Base-by-base conservation (phyloP, 1,140 invertebrate genomes). In the Heliconius eleuchia region DNA sequence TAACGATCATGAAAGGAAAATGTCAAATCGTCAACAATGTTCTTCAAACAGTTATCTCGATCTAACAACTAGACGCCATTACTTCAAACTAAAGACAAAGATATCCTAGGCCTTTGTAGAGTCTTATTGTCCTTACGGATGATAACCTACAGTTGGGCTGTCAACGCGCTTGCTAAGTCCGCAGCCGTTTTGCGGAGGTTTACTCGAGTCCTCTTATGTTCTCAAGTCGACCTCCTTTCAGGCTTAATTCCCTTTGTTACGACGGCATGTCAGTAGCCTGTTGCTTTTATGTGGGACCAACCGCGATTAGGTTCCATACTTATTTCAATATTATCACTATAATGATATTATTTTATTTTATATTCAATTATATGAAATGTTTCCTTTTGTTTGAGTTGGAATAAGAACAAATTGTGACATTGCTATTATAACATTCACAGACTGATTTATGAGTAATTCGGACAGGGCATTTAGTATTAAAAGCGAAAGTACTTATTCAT, bases 191-290 rank as follows among this genome's bases (percentile, higher is more conserved):
- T 74, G 60, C 66, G 37, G 79, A 37, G 74, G 71, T 77, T 77
- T 52, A 55, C 27, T 77, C 71, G 19, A 77, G 75, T 60, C 55
- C 71, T 66, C 74, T 80, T 66, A 80, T 76, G 74, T 77, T 71
- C 79, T 80, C 79, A 74, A 80, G 75, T 80, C 74, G 57, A 77
- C 60, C 70, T 71, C 71, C 75, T 80, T 77, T 74, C 79, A 46
- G 74, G 79, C 75, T 77, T 77, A 80, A 80, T 77, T 77, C 79
- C 79, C 79, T 80, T 80, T 80, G 78, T 76, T 72, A 70, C 50
- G 27, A 34, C 66, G 57, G 34, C 71, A 57, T 70, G 78, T 79
- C 78, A 76, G 60, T 30, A 16, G 50, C 73, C 74, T 79, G 78
- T 79, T 79, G 73, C 78, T 76, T 76, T 78, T 79, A 73, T 16